A percentile compares a stretch with the other conserved stretches of the same genome.
Evolutionary conservation across 1,140 invertebrate genomes (phyloP).

Genomic region (Bombus ignitus): DNA sequence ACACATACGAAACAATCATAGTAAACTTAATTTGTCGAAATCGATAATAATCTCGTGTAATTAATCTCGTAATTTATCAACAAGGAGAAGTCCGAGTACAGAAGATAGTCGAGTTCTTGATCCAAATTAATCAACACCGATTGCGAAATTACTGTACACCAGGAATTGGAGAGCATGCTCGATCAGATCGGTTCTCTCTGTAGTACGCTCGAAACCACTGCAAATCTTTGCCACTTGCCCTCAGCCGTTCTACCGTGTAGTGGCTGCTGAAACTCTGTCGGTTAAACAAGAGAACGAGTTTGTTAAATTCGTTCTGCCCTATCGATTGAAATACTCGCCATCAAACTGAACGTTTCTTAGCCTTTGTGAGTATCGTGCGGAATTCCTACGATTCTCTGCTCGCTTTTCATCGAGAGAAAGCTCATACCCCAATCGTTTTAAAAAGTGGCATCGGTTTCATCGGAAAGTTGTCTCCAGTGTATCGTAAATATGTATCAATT

Average conservation of each 20-base stretch:
- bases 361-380: neutral
- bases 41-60: no score
- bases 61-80: neutral
- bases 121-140: constrained; percentile 34
- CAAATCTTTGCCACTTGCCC: constrained; percentile 54
- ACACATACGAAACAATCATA: no score
- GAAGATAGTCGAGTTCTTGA: neutral
- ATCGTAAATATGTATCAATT: neutral
- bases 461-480: neutral
- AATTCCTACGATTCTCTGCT: neutral
- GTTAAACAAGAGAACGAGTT: constrained; percentile 47
- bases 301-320: constrained; percentile 35
- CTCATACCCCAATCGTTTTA: neutral
- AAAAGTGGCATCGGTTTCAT: neutral
- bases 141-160: constrained; percentile 23
- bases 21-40: no score
- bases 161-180: constrained; percentile 21
- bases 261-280: constrained; percentile 22
- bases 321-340: constrained; percentile 4
- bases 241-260: neutral
- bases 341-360: neutral
- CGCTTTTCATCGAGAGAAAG: neutral
- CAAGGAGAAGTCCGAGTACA: neutral
- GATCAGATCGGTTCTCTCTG: constrained; percentile 44
- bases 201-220: constrained; percentile 47